Evolutionary conservation across 1,140 invertebrate genomes (phyloP).

Genomic region (Drosophila sturtevanti): DNA sequence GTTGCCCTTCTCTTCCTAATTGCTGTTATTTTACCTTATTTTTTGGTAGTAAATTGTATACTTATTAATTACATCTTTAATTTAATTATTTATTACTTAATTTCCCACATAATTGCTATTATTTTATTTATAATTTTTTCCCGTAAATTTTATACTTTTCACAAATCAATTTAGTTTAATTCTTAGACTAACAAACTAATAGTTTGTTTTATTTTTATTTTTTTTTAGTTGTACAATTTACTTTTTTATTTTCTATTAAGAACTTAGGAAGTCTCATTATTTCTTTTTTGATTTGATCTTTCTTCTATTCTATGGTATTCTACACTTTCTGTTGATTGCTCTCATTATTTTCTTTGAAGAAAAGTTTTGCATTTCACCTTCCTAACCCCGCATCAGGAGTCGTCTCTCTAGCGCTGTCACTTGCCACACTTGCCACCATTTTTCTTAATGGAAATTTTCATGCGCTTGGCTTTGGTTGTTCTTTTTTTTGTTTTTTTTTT

Average conservation of each 20-base stretch:
- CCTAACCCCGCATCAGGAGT: no score
- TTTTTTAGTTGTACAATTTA: not conserved
- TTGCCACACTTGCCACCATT: conserved; percentile 71
- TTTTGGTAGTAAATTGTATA: no score
- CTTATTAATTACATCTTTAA: no score
- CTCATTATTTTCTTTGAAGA: conserved; percentile 41
- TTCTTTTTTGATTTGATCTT: conserved; percentile 49
- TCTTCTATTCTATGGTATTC: conserved; percentile 6
- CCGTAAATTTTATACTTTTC: no score
- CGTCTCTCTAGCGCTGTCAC: conserved; percentile 49
- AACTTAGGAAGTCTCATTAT: conserved; percentile 36
- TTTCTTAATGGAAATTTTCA: conserved; percentile 74
- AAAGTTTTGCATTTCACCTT: conserved; percentile 36
- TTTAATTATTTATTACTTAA: no score
- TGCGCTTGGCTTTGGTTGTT: conserved; percentile 58
- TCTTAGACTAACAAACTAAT: no score
- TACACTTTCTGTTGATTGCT: conserved; percentile 50
- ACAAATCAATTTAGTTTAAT: no score
- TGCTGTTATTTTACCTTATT: no score
- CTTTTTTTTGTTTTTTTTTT: not conserved
- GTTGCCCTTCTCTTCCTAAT: no score
- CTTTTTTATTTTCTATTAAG: conserved; percentile 11
- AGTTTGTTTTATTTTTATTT: no score
- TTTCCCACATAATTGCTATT: no score
- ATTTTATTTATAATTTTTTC: no score